Evolutionary conservation across 2,113 vertebrate genomes (phyloP).

Genomic region (Oenanthe oenanthe): DNA sequence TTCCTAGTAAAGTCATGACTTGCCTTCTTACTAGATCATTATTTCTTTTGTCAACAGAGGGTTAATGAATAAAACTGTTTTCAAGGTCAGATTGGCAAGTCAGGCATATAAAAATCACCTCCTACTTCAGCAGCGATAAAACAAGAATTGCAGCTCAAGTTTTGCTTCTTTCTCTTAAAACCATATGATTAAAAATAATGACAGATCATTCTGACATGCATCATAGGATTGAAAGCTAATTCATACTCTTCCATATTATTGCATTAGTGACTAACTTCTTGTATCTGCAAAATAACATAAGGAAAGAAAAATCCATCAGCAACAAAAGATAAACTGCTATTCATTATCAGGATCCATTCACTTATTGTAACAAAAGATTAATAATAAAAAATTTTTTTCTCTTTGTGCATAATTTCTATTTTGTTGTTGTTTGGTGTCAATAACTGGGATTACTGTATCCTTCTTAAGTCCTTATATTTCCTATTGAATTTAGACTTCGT

Average conservation of each 20-base stretch:
- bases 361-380: not conserved
- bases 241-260: not conserved
- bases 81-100: constrained; percentile 37
- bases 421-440: not conserved
- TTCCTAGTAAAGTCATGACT: not conserved
- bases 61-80: constrained; percentile 38
- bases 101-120: constrained; percentile 20
- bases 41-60: constrained; percentile 1
- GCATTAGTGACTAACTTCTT: not conserved
- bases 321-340: not conserved
- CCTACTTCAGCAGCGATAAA: constrained; percentile 6
- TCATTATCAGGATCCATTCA: not conserved
- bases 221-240: not conserved
- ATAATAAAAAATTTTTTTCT: not conserved
- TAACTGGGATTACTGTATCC: not conserved
- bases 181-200: constrained; percentile 20
- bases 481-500: not conserved
- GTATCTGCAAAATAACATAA: not conserved
- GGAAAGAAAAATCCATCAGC: not conserved
- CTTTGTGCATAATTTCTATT: not conserved
- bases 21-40: not conserved
- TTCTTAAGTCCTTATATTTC: not conserved
- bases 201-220: not conserved
- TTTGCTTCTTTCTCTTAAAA: constrained; percentile 34
- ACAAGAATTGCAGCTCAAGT: not conserved